Evolutionary conservation across 2,888 invertebrate species (phyloP), one percentile per base, ranked within the genome.

Genomic region (Sussaba pulchella): DNA sequence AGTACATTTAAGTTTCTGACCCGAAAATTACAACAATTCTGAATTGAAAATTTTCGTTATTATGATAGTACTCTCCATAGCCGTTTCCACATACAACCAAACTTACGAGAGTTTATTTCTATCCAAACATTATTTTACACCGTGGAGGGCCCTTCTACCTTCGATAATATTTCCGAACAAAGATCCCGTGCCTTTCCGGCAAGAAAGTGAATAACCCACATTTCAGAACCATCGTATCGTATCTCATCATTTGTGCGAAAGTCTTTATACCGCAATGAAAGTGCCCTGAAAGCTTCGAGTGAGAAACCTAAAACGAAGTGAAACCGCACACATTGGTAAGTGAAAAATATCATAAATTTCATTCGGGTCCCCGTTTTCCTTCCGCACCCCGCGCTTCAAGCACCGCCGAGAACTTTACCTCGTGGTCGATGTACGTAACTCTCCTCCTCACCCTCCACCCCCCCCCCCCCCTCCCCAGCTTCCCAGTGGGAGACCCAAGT

Each of bases 301-400:
- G 61, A 74, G 73, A 66, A 61, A 69, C 14, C 24, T 41, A 19
- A 10, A 70, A 69, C 9, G 52, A 41, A 39, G 41, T 21, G 54
- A 41, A 31, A 70, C 69, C 17, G 24, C 69, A 63, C 54, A 72
- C 21, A 77, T 81, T 63, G 77, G 70, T 81, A 71, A 82, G 73
- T 71, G 78, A 81, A 78, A 83, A 82, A 84, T 83, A 83, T 83
- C 76, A 82, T 84, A 81, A 82, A 82, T 83, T 84, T 75, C 52
- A 83, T 82, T 74, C 72, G 75, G 47, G 43, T 64, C 75, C 64
- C 73, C 76, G 39, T 75, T 67, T 41, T 69, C 26, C 52, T 70
- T 59, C 61, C 64, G 57, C 77, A 69, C 66, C 59, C 54, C 61
- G 43, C 9, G 59, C 63, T 14, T 31, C 59, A 26, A 61, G 54